Evolutionary conservation across 2,888 invertebrate species (phyloP).

Genomic region (Trissolcus brochymenae): DNA sequence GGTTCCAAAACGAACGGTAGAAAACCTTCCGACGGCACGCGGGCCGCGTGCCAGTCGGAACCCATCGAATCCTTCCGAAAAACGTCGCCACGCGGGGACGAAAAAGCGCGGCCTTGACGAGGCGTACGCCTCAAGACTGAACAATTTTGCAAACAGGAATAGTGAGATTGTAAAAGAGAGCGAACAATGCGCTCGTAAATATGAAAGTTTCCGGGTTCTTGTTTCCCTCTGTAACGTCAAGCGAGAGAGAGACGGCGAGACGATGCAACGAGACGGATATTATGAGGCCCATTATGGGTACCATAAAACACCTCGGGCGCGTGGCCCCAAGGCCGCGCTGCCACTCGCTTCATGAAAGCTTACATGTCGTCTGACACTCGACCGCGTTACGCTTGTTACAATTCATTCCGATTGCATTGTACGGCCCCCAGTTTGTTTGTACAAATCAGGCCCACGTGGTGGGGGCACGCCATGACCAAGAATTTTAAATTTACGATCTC

Average conservation of each 20-base stretch:
- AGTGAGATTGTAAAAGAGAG: slow-evolving; percentile 70
- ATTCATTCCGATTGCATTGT: slow-evolving; percentile 50
- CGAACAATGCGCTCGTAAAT: slow-evolving; percentile 70
- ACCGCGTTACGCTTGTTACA: slow-evolving; percentile 58
- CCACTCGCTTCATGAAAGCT: slow-evolving; percentile 56
- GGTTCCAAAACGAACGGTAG: neutral
- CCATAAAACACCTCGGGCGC: slow-evolving; percentile 69
- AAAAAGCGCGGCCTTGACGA: slow-evolving; percentile 61
- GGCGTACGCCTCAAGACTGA: slow-evolving; percentile 72
- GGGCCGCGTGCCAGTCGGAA: slow-evolving; percentile 17
- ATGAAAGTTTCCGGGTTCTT: slow-evolving; percentile 66
- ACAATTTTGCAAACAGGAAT: slow-evolving; percentile 72
- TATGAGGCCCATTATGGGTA: slow-evolving; percentile 70
- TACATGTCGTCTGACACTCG: slow-evolving; percentile 50
- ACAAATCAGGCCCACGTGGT: neutral
- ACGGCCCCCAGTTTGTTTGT: slow-evolving; percentile 21
- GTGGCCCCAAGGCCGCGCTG: slow-evolving; percentile 71
- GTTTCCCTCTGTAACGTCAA: slow-evolving; percentile 12
- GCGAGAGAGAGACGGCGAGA: slow-evolving; percentile 45
- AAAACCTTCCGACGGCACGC: slow-evolving; percentile 1
- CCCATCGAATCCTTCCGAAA: slow-evolving; percentile 14
- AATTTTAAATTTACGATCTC: slow-evolving; percentile 20
- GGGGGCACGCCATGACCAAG: neutral
- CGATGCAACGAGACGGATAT: slow-evolving; percentile 65
- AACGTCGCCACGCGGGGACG: slow-evolving; percentile 42